These are phyloP conservation scores for Daubentonia madagascariensis DNA, from an alignment of 2,113 vertebrate species.

Conservation along the genomic window DNA sequence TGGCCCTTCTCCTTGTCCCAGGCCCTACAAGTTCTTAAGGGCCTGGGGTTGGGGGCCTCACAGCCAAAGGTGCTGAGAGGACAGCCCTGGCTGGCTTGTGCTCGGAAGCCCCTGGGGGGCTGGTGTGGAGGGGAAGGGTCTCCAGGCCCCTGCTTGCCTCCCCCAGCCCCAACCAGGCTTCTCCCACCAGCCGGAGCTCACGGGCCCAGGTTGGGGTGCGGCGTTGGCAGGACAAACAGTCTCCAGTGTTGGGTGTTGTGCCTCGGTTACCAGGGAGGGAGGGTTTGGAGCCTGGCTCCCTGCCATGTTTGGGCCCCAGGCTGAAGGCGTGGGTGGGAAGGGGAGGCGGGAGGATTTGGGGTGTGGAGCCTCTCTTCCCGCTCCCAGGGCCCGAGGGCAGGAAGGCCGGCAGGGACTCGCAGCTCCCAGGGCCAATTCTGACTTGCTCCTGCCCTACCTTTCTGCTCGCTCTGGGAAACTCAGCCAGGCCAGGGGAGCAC, in stretches of 20 bases:
- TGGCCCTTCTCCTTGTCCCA: not conserved
- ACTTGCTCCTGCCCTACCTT: conserved; percentile 28
- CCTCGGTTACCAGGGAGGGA: conserved; percentile 34
- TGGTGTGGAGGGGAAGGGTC: not conserved
- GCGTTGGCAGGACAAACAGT: conserved; percentile 61
- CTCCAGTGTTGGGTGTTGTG: conserved; percentile 55
- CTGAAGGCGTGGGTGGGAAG: conserved; percentile 50
- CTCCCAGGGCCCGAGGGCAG: conserved; percentile 36
- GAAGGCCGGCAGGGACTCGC: conserved; percentile 41
- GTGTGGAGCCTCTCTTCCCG: conserved; percentile 26
- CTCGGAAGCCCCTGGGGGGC: not conserved
- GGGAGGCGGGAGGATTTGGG: conserved; percentile 45
- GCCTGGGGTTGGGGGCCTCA: not conserved
- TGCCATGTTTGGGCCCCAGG: conserved; percentile 72
- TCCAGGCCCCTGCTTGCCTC: not conserved
- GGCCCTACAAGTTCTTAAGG: not conserved
- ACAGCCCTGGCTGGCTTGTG: not conserved
- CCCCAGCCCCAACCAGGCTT: not conserved
- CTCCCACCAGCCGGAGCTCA: not conserved
- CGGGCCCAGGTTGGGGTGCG: not conserved
- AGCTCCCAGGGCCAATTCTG: conserved; percentile 35
- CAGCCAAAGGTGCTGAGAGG: not conserved
- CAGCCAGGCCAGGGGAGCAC: not conserved
- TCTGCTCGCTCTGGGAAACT: conserved; percentile 44
- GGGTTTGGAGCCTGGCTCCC: conserved; percentile 37